phyloP scores from a whole-genome alignment of 2,888 invertebrate genomes.

The Siphonodentalium dalli region DNA sequence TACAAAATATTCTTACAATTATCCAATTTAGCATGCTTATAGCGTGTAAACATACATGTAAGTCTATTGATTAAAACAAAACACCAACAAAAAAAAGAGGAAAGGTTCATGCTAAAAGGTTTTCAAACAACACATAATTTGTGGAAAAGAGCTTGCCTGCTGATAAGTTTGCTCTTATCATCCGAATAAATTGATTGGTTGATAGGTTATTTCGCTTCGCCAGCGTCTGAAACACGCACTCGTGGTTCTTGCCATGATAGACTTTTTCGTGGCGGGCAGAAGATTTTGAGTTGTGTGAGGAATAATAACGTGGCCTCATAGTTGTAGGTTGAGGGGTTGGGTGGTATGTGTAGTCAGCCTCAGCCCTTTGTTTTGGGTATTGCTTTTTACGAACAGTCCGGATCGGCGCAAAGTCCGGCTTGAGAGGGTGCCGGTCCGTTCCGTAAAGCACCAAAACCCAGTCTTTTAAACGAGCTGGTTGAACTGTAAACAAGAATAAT shows the following conservation, averaged over 20 bases:
- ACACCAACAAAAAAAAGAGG: not conserved
- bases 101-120: not conserved
- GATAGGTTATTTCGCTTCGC: conserved; percentile 58
- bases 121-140: conserved; percentile 1
- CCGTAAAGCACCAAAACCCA: conserved; percentile 95
- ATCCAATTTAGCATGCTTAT: not conserved
- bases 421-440: conserved; percentile 69
- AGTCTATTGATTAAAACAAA: not conserved
- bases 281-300: conserved; percentile 11
- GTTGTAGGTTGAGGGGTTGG: conserved; percentile 10
- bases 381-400: conserved; percentile 4
- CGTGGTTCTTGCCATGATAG: conserved; percentile 37
- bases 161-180: conserved; percentile 51
- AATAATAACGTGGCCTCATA: not conserved
- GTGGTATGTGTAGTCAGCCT: conserved; percentile 2
- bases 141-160: conserved; percentile 46
- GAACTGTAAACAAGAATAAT: conserved; percentile 51
- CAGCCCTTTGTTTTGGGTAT: not conserved
- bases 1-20: not conserved
- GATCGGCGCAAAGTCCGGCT: conserved; percentile 33
- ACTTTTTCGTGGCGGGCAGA: conserved; percentile 26
- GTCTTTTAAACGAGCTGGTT: conserved; percentile 80
- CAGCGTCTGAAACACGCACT: conserved; percentile 57
- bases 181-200: conserved; percentile 48
- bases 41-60: no score